Conservation (phyloP, 92 coral and sea anemone species). For the Metridium senile region DNA sequence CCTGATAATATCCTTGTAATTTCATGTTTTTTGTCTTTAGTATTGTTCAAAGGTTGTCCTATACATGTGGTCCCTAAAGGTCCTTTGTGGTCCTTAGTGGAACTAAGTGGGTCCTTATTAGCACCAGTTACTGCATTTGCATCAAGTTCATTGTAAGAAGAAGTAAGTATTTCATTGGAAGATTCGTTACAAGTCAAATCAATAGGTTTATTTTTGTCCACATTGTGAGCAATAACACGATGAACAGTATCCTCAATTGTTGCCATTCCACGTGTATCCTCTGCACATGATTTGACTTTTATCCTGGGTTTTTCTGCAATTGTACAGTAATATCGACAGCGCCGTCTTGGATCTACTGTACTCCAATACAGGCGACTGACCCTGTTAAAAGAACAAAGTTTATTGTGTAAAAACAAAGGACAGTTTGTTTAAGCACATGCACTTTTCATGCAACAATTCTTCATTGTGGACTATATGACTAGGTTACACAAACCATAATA, state of each 20-base stretch:
- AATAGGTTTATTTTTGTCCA: slow-evolving; percentile 6
- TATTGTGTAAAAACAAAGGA: neutral
- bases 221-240: slow-evolving; percentile 57
- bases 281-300: slow-evolving; percentile 13
- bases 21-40: slow-evolving; percentile 17
- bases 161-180: slow-evolving; percentile 10
- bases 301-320: slow-evolving; percentile 45
- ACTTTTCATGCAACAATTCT: no score
- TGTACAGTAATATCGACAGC: slow-evolving; percentile 78
- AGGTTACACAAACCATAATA: no score
- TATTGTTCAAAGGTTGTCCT: neutral
- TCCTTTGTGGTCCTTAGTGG: slow-evolving; percentile 18
- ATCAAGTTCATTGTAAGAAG: slow-evolving; percentile 3
- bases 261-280: slow-evolving; percentile 37
- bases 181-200: slow-evolving; percentile 32
- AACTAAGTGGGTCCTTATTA: slow-evolving; percentile 7
- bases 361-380: slow-evolving; percentile 93
- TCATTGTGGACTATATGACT: no score
- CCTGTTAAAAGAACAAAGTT: slow-evolving; percentile 27
- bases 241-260: slow-evolving; percentile 40
- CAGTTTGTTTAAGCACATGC: neutral
- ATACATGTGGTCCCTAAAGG: neutral
- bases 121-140: neutral
- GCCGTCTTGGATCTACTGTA: slow-evolving; percentile 80
- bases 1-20: slow-evolving; percentile 39